These are phyloP conservation scores for Mesodorylaimus sp. DNA, from an alignment of 2,888 invertebrate species.

Conservation along the genomic window DNA sequence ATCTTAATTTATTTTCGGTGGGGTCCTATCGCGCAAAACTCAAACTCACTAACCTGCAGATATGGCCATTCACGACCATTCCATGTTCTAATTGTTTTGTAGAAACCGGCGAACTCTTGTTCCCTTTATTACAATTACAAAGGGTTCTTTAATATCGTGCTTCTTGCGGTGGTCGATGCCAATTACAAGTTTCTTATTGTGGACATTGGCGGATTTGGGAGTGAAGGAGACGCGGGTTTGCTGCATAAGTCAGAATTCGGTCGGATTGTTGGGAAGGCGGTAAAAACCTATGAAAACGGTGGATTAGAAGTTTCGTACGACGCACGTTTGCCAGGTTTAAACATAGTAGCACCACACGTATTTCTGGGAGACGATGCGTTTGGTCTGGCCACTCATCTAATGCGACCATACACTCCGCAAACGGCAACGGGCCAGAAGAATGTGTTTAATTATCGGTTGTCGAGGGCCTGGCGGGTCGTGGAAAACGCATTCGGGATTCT, in stretches of 20 bases:
- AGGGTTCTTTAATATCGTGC: background rate
- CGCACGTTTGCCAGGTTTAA: too few relatives aligned
- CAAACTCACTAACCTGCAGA: too few relatives aligned
- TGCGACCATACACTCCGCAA: slow-evolving; percentile 8
- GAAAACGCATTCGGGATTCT: slow-evolving; percentile 12
- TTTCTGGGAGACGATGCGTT: slow-evolving; percentile 13
- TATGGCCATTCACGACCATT: too few relatives aligned
- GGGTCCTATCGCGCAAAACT: background rate
- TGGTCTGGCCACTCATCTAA: slow-evolving; percentile 3
- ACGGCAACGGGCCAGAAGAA: background rate
- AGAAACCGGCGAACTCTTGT: background rate
- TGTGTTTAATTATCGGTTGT: slow-evolving; percentile 12
- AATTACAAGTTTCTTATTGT: background rate
- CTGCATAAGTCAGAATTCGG: too few relatives aligned
- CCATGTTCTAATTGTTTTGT: too few relatives aligned
- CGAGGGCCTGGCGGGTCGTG: slow-evolving; percentile 8
- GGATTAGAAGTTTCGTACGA: too few relatives aligned
- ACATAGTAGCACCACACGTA: slow-evolving; percentile 4
- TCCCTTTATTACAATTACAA: slow-evolving; percentile 5
- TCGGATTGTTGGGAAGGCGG: too few relatives aligned
- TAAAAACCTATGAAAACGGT: too few relatives aligned
- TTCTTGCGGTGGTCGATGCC: too few relatives aligned
- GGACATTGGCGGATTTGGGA: too few relatives aligned
- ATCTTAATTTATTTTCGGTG: background rate
- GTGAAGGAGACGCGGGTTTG: too few relatives aligned